A percentile compares a stretch with the other conserved stretches of the same genome.
Conservation (phyloP, 2,888 invertebrate species). For the Scelioninae gen. 2 region DNA sequence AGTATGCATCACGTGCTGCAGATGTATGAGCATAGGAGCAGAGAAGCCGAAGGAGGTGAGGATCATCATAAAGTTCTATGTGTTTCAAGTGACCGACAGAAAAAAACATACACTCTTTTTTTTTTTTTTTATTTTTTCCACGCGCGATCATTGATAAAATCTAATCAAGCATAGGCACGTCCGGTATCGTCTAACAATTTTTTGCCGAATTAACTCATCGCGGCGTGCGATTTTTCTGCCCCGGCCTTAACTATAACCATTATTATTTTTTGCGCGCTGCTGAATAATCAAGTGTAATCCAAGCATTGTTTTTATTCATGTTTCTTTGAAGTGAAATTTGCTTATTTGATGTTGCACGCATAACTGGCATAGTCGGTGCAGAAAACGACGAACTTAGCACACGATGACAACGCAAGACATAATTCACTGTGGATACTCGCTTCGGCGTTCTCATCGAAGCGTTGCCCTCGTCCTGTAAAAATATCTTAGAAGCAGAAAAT, state of each 20-base stretch:
- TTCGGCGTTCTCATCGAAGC: slow-evolving; percentile 66
- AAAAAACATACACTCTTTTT: too few species aligned
- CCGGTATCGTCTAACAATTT: slow-evolving; percentile 12
- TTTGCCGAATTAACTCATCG: background rate
- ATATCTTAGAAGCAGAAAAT: slow-evolving; percentile 66
- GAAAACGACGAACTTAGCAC: slow-evolving; percentile 59
- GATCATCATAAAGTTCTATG: too few species aligned
- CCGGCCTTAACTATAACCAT: slow-evolving; percentile 21
- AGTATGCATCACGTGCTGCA: slow-evolving; percentile 51
- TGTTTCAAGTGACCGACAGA: too few species aligned
- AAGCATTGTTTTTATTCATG: slow-evolving; percentile 46
- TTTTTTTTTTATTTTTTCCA: too few species aligned
- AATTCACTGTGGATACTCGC: slow-evolving; percentile 52
- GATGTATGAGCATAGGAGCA: too few species aligned
- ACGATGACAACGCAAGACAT: slow-evolving; percentile 62
- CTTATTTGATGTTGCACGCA: slow-evolving; percentile 53
- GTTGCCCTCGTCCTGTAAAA: slow-evolving; percentile 72
- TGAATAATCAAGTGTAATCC: slow-evolving; percentile 30
- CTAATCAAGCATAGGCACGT: slow-evolving; percentile 22
- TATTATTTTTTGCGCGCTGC: slow-evolving; percentile 11
- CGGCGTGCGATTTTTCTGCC: slow-evolving; percentile 13
- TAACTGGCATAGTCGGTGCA: slow-evolving; percentile 53
- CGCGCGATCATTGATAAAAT: slow-evolving; percentile 6
- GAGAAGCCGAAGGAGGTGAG: too few species aligned
- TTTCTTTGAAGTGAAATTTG: slow-evolving; percentile 44